These are phyloP conservation scores for Apomyelois bistriatella DNA, from an alignment of 2,888 invertebrate genomes.

Conservation along the genomic window DNA sequence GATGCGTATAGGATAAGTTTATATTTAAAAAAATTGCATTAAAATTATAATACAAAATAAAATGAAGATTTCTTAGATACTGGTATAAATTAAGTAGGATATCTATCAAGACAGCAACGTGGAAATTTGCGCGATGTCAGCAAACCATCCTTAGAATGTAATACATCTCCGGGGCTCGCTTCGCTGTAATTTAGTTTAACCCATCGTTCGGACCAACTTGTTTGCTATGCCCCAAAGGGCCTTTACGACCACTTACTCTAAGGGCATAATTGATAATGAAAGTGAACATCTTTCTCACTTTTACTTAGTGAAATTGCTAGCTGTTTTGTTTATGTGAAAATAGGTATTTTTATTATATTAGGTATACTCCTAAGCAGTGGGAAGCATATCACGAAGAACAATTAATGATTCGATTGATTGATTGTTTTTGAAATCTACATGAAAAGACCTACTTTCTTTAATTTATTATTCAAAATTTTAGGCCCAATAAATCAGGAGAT, in stretches of 20 bases:
- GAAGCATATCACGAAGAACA: too few species aligned
- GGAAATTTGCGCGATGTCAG: slow-evolving; percentile 14
- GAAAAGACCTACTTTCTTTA: too few species aligned
- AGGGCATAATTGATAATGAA: slow-evolving; percentile 27
- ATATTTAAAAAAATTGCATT: too few species aligned
- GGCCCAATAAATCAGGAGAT: too few species aligned
- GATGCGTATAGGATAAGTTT: too few species aligned
- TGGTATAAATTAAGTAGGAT: not conserved
- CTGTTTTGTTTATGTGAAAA: not conserved
- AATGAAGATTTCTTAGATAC: too few species aligned
- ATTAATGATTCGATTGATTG: too few species aligned
- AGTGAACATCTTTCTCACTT: slow-evolving; percentile 18
- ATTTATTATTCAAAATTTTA: too few species aligned
- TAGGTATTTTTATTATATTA: too few species aligned
- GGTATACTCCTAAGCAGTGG: too few species aligned
- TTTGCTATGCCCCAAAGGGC: slow-evolving; percentile 20
- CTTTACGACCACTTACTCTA: slow-evolving; percentile 22
- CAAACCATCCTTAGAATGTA: slow-evolving; percentile 13
- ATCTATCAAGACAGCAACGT: not conserved
- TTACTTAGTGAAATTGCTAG: slow-evolving; percentile 10
- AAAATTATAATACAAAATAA: too few species aligned
- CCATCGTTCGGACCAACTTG: slow-evolving; percentile 16
- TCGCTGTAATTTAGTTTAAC: slow-evolving; percentile 8
- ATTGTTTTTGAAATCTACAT: too few species aligned
- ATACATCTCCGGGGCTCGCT: slow-evolving; percentile 5